These are phyloP conservation scores for Xestia c-nigrum DNA, from an alignment of 2,888 invertebrate genomes.

Conservation along the genomic window DNA sequence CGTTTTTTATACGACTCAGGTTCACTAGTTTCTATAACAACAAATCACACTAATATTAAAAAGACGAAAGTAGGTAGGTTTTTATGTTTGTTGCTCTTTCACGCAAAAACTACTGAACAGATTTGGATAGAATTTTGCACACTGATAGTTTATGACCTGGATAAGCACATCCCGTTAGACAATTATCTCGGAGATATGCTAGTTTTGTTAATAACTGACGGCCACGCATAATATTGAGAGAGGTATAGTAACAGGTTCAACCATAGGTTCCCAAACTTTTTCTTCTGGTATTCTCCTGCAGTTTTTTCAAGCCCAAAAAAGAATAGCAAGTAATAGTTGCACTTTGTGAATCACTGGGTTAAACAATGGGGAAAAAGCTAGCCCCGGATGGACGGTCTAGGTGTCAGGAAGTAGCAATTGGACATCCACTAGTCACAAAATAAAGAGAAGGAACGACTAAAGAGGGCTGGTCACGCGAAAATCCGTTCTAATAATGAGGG, in stretches of 20 bases:
- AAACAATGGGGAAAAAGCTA: neutral
- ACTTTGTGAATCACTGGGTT: neutral
- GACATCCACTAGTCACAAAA: neutral
- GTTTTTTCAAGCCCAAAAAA: too few relatives aligned
- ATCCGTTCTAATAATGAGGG: neutral
- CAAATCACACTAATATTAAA: neutral
- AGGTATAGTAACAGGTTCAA: neutral
- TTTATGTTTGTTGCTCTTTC: too few relatives aligned
- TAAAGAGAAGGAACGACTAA: neutral
- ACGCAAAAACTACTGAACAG: too few relatives aligned
- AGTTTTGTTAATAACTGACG: neutral
- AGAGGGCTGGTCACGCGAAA: neutral
- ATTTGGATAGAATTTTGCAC: too few relatives aligned
- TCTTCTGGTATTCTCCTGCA: too few relatives aligned
- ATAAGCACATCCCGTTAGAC: too few relatives aligned
- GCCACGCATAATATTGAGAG: neutral
- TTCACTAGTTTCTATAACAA: constrained; percentile 71
- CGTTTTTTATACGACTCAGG: constrained; percentile 63
- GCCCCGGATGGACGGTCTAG: neutral
- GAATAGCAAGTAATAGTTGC: too few relatives aligned
- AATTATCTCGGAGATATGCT: too few relatives aligned
- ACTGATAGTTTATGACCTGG: too few relatives aligned
- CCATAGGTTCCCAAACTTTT: too few relatives aligned
- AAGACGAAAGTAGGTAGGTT: too few relatives aligned
- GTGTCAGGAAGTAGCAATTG: neutral